Base-by-base conservation (phyloP, 2,797 vertebrate genomes). In the Momotus momota region DNA sequence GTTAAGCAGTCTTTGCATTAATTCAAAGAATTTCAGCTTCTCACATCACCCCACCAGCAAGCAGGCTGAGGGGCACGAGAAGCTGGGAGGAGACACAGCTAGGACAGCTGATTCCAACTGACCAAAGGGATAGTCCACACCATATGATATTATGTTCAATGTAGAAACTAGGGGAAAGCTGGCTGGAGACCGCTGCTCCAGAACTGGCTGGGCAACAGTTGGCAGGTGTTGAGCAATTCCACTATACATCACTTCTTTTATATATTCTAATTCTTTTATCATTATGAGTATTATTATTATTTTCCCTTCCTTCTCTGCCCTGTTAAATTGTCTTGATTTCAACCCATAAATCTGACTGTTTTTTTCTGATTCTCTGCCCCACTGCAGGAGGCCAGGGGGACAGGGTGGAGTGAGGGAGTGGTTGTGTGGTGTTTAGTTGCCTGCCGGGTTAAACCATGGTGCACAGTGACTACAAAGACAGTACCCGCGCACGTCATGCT, bases 401-500 rank as follows among this genome's bases (percentile, higher is more conserved):
- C 7, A 40, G n/a, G 31, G 12, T 12, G 29, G 21, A 26, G 65
- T 46, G 45, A 67, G 31, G 7, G 16, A 46, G 23, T 18, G 25
- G n/a, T 31, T 48, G 16, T 25, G n/a, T 35, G 16, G 14, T 66
- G 43, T 25, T 66, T 26, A 25, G 15, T 22, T 66, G 31, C 64
- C 43, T 48, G 31, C 33, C 8, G 12, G 16, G 23, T 33, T 48
- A 67, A 46, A 48, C 45, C 65, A 26, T 10, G 18, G 19, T 18
- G n/a, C n/a, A 26, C 66, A 71, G 41, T 65, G 57, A 78, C 69
- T 83, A 64, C 79, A 94, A 93, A 95, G 35, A 41, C 81, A 86
- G 35, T 31, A 81, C 79, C 79, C 87, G 75, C 10, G 0, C 58
- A 90, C 65, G 72, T 91, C 82, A 61, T 3, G 3, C 60, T 75